Base-by-base conservation (phyloP, 2,113 vertebrate species). In the Acrocephalus arundinaceus region DNA sequence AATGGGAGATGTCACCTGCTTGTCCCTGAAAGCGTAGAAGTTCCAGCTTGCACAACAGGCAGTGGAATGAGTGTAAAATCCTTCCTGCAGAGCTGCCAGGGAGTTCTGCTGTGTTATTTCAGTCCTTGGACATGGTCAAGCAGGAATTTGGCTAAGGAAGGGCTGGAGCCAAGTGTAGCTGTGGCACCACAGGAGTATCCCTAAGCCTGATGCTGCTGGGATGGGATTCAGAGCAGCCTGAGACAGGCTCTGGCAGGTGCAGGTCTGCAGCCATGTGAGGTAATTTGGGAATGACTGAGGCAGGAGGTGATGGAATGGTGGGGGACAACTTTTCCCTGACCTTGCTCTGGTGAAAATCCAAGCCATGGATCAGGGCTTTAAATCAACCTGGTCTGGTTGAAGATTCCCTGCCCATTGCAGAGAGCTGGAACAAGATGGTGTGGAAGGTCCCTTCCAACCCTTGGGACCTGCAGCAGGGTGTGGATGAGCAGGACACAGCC, bases 21-120 rank as follows among this genome's bases (percentile, higher is more conserved):
- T 3, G 0, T 39, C 15, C 70, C 57, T 7, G 4, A 12, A 48
- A 27, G 24, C 0, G 11, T 0, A 2, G 80, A 28, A n/a, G 35
- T 30, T 35, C 16, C 61, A 70, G 46, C 46, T 37, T 1, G 46
- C 33, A 21, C 31, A 25, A 5, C 15, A 48, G 46, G 49, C 65
- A 33, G 49, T 25, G 59, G 24, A 52, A 28, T 0, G 6, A 31
- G 13, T 9, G 48, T 14, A 25, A 41, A 22, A 37, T 5, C 33
- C 39, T 68, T 31, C 72, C 33, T 54, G 5, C 46, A 49, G 81
- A 77, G 66, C 33, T 37, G 55, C 33, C 33, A 66, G 52, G 25
- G 73, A 9, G 46, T 20, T 57, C 35, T 67, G 51, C 55, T 2
- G 1, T 19, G 23, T 45, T 46, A 19, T 48, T 33, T 25, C 41